Evolutionary conservation across 2,113 vertebrate species (phyloP).

Genomic region (Bos taurus): DNA sequence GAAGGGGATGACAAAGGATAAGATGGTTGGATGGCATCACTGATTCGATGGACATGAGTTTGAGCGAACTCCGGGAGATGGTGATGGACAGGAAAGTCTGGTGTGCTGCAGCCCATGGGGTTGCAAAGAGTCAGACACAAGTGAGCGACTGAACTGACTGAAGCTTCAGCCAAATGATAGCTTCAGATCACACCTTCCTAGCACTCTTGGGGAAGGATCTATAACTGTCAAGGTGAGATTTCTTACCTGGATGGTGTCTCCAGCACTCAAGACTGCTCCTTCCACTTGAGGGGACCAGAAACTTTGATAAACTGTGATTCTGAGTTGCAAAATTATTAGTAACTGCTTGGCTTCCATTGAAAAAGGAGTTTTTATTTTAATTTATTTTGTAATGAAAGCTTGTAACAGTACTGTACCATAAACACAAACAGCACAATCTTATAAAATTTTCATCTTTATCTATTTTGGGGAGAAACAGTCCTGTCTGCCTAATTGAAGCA

Average conservation of each 20-base stretch:
- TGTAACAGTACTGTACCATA: slow-evolving; percentile 47
- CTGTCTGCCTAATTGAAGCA: slow-evolving; percentile 84
- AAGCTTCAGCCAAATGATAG: not conserved
- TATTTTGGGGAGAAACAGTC: slow-evolving; percentile 80
- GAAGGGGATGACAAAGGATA: not conserved
- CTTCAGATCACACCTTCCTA: not conserved
- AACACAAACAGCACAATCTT: slow-evolving; percentile 78
- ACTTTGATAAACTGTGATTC: not conserved
- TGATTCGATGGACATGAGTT: not conserved
- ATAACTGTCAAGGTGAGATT: not conserved
- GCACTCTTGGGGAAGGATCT: not conserved
- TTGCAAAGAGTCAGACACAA: not conserved
- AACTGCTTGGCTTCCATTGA: slow-evolving; percentile 14
- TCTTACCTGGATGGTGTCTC: not conserved
- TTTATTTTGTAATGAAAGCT: slow-evolving; percentile 74
- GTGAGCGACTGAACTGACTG: not conserved
- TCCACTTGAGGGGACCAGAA: not conserved
- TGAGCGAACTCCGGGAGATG: not conserved
- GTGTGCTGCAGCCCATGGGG: not conserved
- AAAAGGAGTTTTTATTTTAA: slow-evolving; percentile 69
- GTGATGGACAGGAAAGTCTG: not conserved
- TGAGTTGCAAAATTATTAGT: not conserved
- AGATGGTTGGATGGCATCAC: not conserved
- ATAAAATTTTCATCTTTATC: slow-evolving; percentile 86
- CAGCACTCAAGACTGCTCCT: rapidly evolving